Evolutionary conservation across 2,888 invertebrate genomes (phyloP), one percentile per base, ranked within the genome.

Genomic region (Autographa pulchrina): DNA sequence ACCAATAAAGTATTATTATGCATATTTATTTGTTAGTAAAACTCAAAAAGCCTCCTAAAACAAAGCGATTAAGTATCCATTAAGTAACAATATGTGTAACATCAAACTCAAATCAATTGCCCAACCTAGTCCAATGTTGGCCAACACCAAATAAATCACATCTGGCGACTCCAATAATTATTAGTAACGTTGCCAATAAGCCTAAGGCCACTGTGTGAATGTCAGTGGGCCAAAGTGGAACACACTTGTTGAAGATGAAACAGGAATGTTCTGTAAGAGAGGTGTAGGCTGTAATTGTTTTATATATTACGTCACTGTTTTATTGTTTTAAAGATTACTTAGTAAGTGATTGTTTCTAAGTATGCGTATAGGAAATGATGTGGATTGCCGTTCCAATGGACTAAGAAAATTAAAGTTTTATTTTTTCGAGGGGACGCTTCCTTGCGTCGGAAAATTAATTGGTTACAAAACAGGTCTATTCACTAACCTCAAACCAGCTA

Each of bases 141-240:
- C 1, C 62, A 77, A 77, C 60, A 25, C 48, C 38, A 73, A 61
- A 72, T 75, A 78, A 78, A 78, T 75, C 78, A 78, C 67, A 75
- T 56, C 18, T 41, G 25, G 38, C 41, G 65, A 65, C 48, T 68
- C 63, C 32, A 66, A 56, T 72, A 56, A 38, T 25, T 74, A 75
- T 70, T 68, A 56, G 31, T 68, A 68, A 25, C 38, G 60, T 70
- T 70, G 65, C 62, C 11, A 60, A 72, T 68, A 41, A 52, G 67
- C 65, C 72, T 62, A 67, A 78, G 66, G 83, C 75, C 74, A 65
- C 14, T 4, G 71, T 62, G 65, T 75, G 79, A 89, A 91, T 91
- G 88, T 87, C 86, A 90, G 80, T 89, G 72, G 91, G 91, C 91
- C 91, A 91, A 67, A 90, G 89, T 87, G 88, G 83, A 90, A 75